Evolutionary conservation across 2,113 vertebrate species (phyloP).

Genomic region (Thomomys bottae): DNA sequence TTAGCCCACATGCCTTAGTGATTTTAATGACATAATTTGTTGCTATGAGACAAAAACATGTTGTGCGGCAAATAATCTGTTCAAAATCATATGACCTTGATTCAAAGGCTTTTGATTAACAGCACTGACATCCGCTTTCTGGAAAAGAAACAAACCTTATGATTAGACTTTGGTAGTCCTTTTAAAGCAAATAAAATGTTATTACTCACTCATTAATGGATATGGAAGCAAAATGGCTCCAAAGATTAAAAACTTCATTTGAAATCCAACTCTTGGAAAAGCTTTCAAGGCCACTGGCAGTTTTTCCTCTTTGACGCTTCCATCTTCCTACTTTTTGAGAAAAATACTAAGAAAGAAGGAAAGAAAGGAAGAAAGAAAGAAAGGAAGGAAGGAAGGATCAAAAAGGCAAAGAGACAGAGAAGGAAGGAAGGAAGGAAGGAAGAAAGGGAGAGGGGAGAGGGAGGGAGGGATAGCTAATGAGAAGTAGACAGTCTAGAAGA

Average conservation of each 20-base stretch:
- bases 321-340: constrained; percentile 35
- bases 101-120: constrained; percentile 78
- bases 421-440: neutral
- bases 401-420: neutral
- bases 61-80: constrained; percentile 75
- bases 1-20: constrained; percentile 70
- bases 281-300: constrained; percentile 14
- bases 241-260: constrained; percentile 46
- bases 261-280: neutral
- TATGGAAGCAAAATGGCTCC: constrained; percentile 38
- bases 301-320: constrained; percentile 37
- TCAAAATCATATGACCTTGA: constrained; percentile 78
- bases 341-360: neutral
- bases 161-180: constrained; percentile 68
- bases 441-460: neutral
- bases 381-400: neutral
- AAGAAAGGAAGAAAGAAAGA: too few species aligned
- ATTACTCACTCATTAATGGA: constrained; percentile 65
- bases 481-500: neutral
- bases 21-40: constrained; percentile 79
- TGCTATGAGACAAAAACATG: constrained; percentile 82
- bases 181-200: constrained; percentile 73
- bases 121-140: constrained; percentile 66
- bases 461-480: neutral
- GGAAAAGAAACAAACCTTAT: constrained; percentile 68